These are phyloP conservation scores for Thermophis baileyi DNA, from an alignment of 2,113 vertebrate species.

Conservation along the genomic window DNA sequence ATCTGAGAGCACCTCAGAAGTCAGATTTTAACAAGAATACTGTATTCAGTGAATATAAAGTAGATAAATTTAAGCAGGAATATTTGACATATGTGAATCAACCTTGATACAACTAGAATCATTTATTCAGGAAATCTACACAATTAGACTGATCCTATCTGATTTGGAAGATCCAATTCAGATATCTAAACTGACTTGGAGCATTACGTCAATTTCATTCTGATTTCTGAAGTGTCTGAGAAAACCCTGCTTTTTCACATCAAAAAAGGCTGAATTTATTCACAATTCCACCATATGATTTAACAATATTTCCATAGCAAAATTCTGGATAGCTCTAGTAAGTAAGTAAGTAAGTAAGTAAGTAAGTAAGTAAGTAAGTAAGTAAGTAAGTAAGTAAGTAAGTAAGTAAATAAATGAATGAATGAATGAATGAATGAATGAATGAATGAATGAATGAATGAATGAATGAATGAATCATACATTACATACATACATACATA, in stretches of 20 bases:
- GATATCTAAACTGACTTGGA: neutral
- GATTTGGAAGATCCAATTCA: neutral
- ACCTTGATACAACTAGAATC: neutral
- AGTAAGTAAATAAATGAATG: neutral
- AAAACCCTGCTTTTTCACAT: neutral
- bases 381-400: neutral
- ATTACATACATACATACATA: too few relatives aligned
- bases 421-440: too few relatives aligned
- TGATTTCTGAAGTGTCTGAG: neutral
- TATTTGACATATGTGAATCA: neutral
- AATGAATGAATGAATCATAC: too few relatives aligned
- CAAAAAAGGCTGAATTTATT: neutral
- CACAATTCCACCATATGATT: neutral
- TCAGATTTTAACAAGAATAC: neutral
- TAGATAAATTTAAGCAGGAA: neutral
- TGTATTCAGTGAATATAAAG: neutral
- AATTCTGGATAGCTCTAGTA: neutral
- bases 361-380: too few relatives aligned
- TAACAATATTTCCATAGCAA: neutral
- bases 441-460: too few relatives aligned
- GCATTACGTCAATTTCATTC: neutral
- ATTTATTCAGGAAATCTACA: neutral
- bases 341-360: too few relatives aligned
- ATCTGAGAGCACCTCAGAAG: neutral
- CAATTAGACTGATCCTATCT: neutral